Conservation (phyloP, 2,113 vertebrate genomes). For the Solea senegalensis region DNA sequence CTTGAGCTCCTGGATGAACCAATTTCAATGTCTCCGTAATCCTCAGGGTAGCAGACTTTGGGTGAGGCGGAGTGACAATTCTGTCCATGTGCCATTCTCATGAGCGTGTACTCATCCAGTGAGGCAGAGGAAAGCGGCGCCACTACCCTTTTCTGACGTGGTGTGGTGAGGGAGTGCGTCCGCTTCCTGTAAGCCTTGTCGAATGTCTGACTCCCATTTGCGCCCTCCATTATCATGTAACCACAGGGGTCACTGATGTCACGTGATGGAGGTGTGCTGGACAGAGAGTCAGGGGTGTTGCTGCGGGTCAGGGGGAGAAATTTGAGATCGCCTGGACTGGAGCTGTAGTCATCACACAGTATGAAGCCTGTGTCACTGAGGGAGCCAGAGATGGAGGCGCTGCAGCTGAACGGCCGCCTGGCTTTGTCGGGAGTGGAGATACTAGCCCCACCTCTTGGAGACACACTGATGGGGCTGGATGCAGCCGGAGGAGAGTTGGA, state of each 20-base stretch:
- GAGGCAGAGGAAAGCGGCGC: constrained; percentile 89
- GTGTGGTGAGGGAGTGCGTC: constrained; percentile 91
- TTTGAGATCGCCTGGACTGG: constrained; percentile 86
- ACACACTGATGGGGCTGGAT: constrained; percentile 88
- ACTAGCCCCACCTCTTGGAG: constrained; percentile 84
- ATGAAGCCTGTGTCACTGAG: constrained; percentile 93
- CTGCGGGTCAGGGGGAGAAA: constrained; percentile 86
- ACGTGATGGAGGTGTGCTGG: constrained; percentile 86
- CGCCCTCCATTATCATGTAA: constrained; percentile 92
- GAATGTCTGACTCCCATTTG: constrained; percentile 58
- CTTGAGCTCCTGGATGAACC: constrained; percentile 86
- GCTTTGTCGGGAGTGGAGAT: constrained; percentile 85
- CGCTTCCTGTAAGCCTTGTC: constrained; percentile 89
- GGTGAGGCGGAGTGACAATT: constrained; percentile 85
- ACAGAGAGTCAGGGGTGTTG: constrained; percentile 91
- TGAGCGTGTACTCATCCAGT: constrained; percentile 91
- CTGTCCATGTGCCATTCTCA: constrained; percentile 86
- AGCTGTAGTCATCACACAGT: constrained; percentile 92
- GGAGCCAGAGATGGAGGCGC: constrained; percentile 91
- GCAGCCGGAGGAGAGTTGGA: constrained; percentile 87
- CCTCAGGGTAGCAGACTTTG: constrained; percentile 88
- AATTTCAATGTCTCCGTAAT: constrained; percentile 92
- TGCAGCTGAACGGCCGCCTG: constrained; percentile 89
- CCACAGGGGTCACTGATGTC: constrained; percentile 84
- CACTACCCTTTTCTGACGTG: constrained; percentile 82